Evolutionary conservation across 2,113 vertebrate genomes (phyloP).

Genomic region (Scortum barcoo): DNA sequence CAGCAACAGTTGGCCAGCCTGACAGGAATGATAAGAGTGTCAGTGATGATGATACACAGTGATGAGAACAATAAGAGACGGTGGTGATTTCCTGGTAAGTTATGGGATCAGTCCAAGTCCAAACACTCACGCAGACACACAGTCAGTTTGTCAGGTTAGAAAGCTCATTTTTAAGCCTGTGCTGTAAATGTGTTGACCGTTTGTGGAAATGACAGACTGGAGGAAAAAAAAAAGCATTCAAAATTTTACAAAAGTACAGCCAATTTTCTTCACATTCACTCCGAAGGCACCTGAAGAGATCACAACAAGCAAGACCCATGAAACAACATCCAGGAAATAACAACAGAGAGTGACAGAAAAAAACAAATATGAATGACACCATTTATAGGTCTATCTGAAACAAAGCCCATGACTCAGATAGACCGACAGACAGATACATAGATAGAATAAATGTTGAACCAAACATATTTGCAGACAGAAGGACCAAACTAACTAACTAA

Average conservation of each 20-base stretch:
- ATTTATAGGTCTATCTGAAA: no score
- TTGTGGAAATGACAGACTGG: neutral
- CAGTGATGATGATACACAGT: no score
- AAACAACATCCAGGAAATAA: neutral
- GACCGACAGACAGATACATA: no score
- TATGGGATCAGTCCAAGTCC: neutral
- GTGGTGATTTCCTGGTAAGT: neutral
- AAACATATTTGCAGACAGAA: neutral
- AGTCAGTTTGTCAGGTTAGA: neutral
- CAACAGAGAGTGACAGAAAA: neutral
- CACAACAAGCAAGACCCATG: neutral
- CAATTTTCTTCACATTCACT: neutral
- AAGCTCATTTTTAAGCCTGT: neutral
- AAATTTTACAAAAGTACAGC: neutral
- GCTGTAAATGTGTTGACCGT: no score
- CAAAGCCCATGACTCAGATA: no score
- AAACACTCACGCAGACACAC: neutral
- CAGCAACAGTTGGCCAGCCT: neutral
- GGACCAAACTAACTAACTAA: neutral
- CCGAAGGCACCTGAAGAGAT: neutral
- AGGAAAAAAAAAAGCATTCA: neutral
- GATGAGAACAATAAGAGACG: neutral
- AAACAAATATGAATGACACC: no score
- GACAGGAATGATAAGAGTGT: neutral
- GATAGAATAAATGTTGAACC: neutral